These are phyloP conservation scores for Alauda arvensis DNA, from an alignment of 2,797 vertebrate genomes.

Conservation along the genomic window DNA sequence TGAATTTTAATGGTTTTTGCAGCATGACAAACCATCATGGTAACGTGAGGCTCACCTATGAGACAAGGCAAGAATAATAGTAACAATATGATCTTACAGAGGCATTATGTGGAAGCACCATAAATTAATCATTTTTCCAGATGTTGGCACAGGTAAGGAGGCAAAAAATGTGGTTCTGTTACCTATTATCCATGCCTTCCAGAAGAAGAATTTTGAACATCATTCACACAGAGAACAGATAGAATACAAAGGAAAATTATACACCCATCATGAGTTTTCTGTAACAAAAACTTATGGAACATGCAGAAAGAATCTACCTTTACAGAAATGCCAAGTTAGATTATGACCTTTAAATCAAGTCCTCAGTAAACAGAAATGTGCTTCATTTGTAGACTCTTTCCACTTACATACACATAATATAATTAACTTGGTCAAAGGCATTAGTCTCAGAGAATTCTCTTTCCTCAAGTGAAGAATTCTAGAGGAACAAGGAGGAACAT, in stretches of 20 bases:
- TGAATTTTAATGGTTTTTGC: conserved; percentile 2
- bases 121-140: conserved; percentile 28
- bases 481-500: not conserved
- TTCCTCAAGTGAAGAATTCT: not conserved
- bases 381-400: not conserved
- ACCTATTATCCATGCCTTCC: conserved; percentile 22
- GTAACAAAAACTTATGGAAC: not conserved
- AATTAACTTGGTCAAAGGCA: not conserved
- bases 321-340: not conserved
- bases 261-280: not conserved
- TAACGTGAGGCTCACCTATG: not conserved
- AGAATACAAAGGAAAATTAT: conserved; percentile 9
- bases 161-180: conserved; percentile 33
- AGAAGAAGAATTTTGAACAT: conserved; percentile 8
- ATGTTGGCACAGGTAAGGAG: not conserved
- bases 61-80: not conserved
- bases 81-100: not conserved
- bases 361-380: not conserved
- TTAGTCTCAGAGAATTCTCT: not conserved
- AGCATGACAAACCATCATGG: not conserved
- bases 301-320: not conserved
- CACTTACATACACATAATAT: not conserved
- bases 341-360: not conserved
- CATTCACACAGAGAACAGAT: not conserved
- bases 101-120: not conserved